A percentile compares a stretch with the other conserved stretches of the same genome.
These are phyloP conservation scores for Physocephala rufipes DNA, from an alignment of 2,888 invertebrate species.

Conservation along the genomic window DNA sequence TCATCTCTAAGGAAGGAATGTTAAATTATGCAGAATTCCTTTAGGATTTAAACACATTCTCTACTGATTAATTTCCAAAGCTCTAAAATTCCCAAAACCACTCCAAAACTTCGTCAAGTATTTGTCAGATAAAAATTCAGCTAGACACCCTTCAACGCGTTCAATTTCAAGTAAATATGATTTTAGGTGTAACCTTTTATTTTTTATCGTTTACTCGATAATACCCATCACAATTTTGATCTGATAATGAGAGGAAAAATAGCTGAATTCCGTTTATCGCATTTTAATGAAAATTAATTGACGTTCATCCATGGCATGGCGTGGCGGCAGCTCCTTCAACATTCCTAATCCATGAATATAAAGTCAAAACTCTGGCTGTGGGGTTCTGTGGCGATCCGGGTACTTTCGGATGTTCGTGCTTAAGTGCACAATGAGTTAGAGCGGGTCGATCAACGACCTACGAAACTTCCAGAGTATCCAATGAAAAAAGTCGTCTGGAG, in stretches of 20 bases:
- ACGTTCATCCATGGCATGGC: slow-evolving; percentile 45
- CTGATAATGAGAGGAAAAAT: slow-evolving; percentile 48
- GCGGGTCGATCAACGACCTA: not conserved
- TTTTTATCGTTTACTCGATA: not conserved
- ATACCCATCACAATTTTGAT: not conserved
- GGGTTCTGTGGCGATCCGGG: too few species aligned
- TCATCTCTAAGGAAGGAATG: not conserved
- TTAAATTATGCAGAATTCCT: slow-evolving; percentile 25
- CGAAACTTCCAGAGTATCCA: not conserved
- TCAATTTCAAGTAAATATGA: too few species aligned
- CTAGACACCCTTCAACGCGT: too few species aligned
- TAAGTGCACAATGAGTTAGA: too few species aligned
- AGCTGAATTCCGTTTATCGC: slow-evolving; percentile 57
- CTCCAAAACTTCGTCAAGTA: not conserved
- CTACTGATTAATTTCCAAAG: not conserved
- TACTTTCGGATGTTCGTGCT: too few species aligned
- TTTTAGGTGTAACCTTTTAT: slow-evolving; percentile 14
- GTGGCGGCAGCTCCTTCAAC: slow-evolving; percentile 10
- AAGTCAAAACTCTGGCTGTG: too few species aligned
- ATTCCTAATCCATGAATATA: not conserved
- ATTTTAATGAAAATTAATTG: slow-evolving; percentile 59
- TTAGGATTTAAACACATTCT: not conserved
- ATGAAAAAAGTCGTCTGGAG: not conserved
- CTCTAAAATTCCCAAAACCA: not conserved
- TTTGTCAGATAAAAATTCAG: too few species aligned